These are phyloP conservation scores for Nephrotoma flavescens DNA, from an alignment of 2,888 invertebrate genomes.

Conservation along the genomic window DNA sequence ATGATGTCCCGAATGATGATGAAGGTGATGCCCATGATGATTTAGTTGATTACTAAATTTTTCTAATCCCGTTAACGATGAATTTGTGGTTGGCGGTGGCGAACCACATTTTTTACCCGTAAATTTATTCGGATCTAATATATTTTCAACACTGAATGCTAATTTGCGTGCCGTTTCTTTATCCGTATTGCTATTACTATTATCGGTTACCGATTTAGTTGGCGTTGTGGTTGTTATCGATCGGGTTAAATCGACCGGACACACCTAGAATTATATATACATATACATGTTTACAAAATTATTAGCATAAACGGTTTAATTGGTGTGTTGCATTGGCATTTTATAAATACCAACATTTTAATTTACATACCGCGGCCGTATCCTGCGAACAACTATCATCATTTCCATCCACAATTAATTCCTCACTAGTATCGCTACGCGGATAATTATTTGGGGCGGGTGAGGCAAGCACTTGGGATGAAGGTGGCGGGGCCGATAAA, in stretches of 20 bases:
- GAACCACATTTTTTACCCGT: conserved; percentile 43
- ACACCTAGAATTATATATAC: conserved; percentile 21
- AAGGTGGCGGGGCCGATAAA: conserved; percentile 17
- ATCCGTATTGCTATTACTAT: conserved; percentile 14
- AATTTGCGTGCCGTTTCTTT: conserved; percentile 37
- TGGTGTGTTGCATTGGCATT: not conserved
- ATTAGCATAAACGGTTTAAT: not conserved
- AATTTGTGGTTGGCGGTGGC: not conserved
- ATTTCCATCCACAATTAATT: conserved; percentile 32
- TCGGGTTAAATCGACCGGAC: conserved; percentile 31
- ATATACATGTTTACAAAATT: not conserved
- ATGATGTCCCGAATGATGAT: not conserved
- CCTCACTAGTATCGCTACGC: conserved; percentile 32
- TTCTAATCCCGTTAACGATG: conserved; percentile 12
- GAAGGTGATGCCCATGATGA: conserved; percentile 10
- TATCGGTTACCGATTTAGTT: conserved; percentile 23
- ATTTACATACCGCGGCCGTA: conserved; percentile 29
- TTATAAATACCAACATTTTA: not conserved
- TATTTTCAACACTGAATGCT: conserved; percentile 83
- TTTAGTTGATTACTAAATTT: conserved; percentile 6
- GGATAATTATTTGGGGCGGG: conserved; percentile 25
- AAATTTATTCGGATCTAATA: conserved; percentile 80
- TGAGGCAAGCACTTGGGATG: not conserved
- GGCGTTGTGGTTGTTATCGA: conserved; percentile 28
- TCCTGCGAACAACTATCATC: conserved; percentile 31